A percentile compares a stretch with the other conserved stretches of the same genome.
These are phyloP conservation scores for Odontocerum albicorne DNA, from an alignment of 2,888 invertebrate genomes.

Conservation along the genomic window DNA sequence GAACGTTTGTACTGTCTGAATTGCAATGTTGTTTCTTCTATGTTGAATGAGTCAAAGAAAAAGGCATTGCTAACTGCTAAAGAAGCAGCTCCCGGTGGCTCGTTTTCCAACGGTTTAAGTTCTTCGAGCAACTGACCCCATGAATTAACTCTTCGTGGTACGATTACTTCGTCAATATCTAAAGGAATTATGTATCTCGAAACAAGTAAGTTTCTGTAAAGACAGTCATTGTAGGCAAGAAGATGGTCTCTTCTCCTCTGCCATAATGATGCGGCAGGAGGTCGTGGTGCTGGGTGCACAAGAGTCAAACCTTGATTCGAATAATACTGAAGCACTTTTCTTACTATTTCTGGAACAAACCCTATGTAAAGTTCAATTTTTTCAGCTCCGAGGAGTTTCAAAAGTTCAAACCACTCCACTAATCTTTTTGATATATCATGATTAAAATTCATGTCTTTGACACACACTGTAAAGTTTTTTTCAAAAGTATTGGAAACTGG, in stretches of 20 bases:
- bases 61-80: conserved; percentile 69
- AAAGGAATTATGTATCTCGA: conserved; percentile 68
- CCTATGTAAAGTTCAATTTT: conserved; percentile 68
- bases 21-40: conserved; percentile 1
- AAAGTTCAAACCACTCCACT: conserved; percentile 72
- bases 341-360: conserved; percentile 57
- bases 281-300: conserved; percentile 57
- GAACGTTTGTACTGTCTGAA: neutral
- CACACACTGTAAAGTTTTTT: conserved; percentile 65
- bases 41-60: conserved; percentile 60
- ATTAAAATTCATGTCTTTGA: conserved; percentile 69
- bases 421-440: conserved; percentile 63
- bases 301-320: conserved; percentile 52
- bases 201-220: conserved; percentile 68
- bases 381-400: conserved; percentile 67
- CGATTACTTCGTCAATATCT: conserved; percentile 73
- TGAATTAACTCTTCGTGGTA: conserved; percentile 61
- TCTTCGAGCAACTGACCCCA: conserved; percentile 61
- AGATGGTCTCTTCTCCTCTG: conserved; percentile 72
- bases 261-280: conserved; percentile 56
- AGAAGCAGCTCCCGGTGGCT: conserved; percentile 57
- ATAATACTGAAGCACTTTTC: conserved; percentile 60
- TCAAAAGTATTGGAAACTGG: conserved; percentile 39
- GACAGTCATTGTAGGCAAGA: conserved; percentile 76
- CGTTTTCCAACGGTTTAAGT: conserved; percentile 48